Evolutionary conservation across 2,888 invertebrate species (phyloP).

Genomic region (Drosophila demipolita): DNA sequence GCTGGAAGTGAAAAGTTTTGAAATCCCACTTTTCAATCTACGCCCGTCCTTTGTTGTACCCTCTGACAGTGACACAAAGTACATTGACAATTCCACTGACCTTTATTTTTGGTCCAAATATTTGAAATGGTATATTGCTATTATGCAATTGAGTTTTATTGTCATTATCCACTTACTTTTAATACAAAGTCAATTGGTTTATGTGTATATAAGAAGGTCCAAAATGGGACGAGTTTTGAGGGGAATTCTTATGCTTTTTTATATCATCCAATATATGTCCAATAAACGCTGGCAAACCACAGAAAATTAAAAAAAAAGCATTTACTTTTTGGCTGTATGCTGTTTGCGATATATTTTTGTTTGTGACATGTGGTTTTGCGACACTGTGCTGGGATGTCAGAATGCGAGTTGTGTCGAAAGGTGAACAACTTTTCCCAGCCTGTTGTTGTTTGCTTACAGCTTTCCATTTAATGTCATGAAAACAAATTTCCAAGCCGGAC

Average conservation of each 20-base stretch:
- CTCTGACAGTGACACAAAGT: constrained; percentile 8
- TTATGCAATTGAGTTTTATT: neutral
- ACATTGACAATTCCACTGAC: neutral
- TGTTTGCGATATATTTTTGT: constrained; percentile 53
- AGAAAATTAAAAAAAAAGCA: neutral
- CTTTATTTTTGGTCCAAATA: constrained; percentile 1
- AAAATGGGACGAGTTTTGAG: neutral
- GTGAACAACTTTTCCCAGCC: constrained; percentile 37
- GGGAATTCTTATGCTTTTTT: neutral
- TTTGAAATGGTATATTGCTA: neutral
- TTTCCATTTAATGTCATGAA: constrained; percentile 12
- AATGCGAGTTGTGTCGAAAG: constrained; percentile 33
- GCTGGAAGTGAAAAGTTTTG: constrained; percentile 65
- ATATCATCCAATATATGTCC: neutral
- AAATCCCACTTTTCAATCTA: constrained; percentile 22
- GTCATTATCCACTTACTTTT: constrained; percentile 8
- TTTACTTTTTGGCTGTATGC: constrained; percentile 34
- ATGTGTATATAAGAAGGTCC: neutral
- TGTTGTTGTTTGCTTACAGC: constrained; percentile 36
- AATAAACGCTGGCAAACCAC: constrained; percentile 1
- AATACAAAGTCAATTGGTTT: neutral
- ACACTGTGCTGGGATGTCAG: neutral
- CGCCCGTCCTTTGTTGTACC: constrained; percentile 16
- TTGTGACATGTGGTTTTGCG: constrained; percentile 6
- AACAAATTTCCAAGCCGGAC: constrained; percentile 12